These are phyloP conservation scores for Tenthredo distinguenda DNA, from an alignment of 2,888 invertebrate species.

Conservation along the genomic window DNA sequence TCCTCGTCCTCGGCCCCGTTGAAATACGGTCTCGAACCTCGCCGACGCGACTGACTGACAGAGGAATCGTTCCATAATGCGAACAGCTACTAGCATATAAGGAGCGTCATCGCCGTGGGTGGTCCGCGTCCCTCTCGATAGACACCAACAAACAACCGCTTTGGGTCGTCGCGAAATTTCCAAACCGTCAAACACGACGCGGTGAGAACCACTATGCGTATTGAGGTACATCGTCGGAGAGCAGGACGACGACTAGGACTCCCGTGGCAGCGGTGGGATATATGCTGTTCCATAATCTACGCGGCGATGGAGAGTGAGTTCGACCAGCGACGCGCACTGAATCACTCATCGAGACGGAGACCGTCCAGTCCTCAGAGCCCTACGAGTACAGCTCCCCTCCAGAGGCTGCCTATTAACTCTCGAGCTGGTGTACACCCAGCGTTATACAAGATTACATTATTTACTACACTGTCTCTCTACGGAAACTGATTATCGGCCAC, in stretches of 20 bases:
- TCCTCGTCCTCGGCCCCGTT: constrained; percentile 54
- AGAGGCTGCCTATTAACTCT: constrained; percentile 72
- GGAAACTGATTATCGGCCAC: constrained; percentile 63
- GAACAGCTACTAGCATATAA: constrained; percentile 71
- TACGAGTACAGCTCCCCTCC: constrained; percentile 59
- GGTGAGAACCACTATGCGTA: constrained; percentile 42
- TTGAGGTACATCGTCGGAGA: not conserved
- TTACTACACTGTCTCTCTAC: constrained; percentile 66
- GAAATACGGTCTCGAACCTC: constrained; percentile 54
- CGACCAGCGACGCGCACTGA: constrained; percentile 72
- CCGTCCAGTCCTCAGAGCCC: constrained; percentile 53
- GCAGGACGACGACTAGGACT: constrained; percentile 7
- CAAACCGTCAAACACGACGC: constrained; percentile 24
- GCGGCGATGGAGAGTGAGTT: constrained; percentile 69
- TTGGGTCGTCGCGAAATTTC: constrained; percentile 15
- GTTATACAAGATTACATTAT: constrained; percentile 73
- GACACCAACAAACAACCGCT: constrained; percentile 19
- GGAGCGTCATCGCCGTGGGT: constrained; percentile 76
- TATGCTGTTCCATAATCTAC: constrained; percentile 59
- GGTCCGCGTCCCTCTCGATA: constrained; percentile 66
- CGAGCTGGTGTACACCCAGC: constrained; percentile 62
- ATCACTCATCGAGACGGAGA: constrained; percentile 71
- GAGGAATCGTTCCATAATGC: constrained; percentile 69
- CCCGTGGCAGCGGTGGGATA: not conserved
- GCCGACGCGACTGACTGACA: constrained; percentile 57